Base-by-base conservation (phyloP, 2,888 invertebrate genomes). In the Drosophila anomalata region DNA sequence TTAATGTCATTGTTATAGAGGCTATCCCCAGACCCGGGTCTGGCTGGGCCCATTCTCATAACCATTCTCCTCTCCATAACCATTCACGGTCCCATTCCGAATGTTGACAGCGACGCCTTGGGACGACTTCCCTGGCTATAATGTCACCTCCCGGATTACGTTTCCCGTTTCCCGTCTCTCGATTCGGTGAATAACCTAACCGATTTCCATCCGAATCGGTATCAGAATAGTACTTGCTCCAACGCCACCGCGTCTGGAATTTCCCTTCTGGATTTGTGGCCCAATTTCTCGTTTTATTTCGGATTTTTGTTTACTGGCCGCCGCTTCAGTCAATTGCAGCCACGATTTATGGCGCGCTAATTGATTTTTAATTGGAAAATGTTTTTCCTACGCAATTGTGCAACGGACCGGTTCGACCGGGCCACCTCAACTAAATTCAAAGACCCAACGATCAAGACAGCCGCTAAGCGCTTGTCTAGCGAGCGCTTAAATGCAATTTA, bases 1-100 rank as follows among this genome's bases (percentile, higher is more conserved):
- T 79, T 89, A 84, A 78, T 83, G 79, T 77, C 75, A 79, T 75
- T 83, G 73, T 86, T 86, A 74, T 87, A 76, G 73, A 71, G 67
- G 57, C 58, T 63, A 54, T 63, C 60, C 46, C 63, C 22, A 24
- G 22, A 24, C 22, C 22, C 67, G 48, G 33, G 50, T 53, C 54
- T 65, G 67, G 57, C 46, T 68, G 67, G 60, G 55, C 56, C 70
- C 61, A 76, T 69, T 59, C 66, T 44, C 69, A 68, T 66, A 52
- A 47, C 57, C 60, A 61, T 66, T 68, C 46, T 60, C 65, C 39
- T 53, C 56, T 42, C 29, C 60, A 51, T 63, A 50, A 54, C 52
- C 70, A 75, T 72, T 61, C 67, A 44, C 58, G 53, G 51, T 36
- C 51, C 65, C 63, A 77, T 72, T 54, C 63, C 59, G 24, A 58